Base-by-base conservation (phyloP, 2,797 vertebrate species). In the Acipenser oxyrinchus region DNA sequence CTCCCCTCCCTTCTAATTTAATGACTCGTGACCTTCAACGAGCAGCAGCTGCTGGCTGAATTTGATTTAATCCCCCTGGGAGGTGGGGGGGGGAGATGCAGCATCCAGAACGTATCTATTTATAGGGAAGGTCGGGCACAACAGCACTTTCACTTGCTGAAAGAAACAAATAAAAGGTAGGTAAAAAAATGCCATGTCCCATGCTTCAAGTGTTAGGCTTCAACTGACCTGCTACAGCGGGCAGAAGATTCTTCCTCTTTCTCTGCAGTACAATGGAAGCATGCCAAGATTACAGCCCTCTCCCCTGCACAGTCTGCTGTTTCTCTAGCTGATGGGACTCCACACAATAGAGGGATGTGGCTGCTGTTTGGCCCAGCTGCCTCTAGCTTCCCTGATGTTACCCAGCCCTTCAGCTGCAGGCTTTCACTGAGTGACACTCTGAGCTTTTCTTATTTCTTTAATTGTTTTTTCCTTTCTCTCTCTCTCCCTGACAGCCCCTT, bases 101-200 rank as follows among this genome's bases (percentile, higher is more conserved):
- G 67, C 67, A 70, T 51, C 60, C 66, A 63, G 65, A 68, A 51
- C 67, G 15, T 15, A 7, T 68, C 49, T 74, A 68, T 77, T 76
- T 66, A 75, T 66, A 72, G 65, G 69, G 70, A 50, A 66, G 66
- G 70, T 74, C 1, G 55, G 55, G 55, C 6, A 4, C 10, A 6
- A 10, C 6, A 6, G 10, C 12, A 58, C 55, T 58, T 58, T 58
- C 10, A n/a, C 12, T 58, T 11, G 55, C 55, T 58, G 55, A 58
- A 58, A 58, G 2, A 10, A 37, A 37, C 0, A 4, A 3, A 58
- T 58, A n/a, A 58, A 4, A 13, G 12, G 4, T 11, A 13, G 12
- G 4, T n/a, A 10, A 8, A n/a, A n/a, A 37, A 37, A 37, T 37
- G 23, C 23, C 12, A 11, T n/a, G 11, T 58, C 11, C 6, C 55